phyloP scores from a whole-genome alignment of 2,113 vertebrate genomes.

The Poicephalus meyeri region DNA sequence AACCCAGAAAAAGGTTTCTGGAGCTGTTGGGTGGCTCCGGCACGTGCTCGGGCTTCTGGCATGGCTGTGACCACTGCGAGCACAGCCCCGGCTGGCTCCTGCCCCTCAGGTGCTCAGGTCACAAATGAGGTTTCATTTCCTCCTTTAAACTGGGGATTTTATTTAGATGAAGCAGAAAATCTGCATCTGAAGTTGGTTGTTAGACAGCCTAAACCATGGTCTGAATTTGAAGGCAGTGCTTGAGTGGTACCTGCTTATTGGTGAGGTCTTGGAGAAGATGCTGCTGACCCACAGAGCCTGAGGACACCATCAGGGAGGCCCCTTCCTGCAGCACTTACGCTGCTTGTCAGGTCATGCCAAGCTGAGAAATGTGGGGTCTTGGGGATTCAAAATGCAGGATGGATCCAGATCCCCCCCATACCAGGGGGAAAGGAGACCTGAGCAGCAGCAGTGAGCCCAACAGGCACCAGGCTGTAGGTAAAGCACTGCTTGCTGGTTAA shows the following conservation, averaged over 20 bases:
- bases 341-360: rapidly evolving
- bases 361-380: not conserved
- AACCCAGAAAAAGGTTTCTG: slow-evolving; percentile 56
- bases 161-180: not conserved
- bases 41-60: not conserved
- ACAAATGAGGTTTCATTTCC: rapidly evolving
- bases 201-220: not conserved
- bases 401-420: not conserved
- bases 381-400: not conserved
- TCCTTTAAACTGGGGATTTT: not conserved
- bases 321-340: not conserved
- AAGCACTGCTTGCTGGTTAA: rapidly evolving
- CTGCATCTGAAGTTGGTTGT: not conserved
- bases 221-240: not conserved
- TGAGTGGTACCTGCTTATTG: rapidly evolving
- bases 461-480: not conserved
- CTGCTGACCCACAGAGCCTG: not conserved
- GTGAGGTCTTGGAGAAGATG: not conserved
- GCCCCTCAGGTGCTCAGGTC: rapidly evolving
- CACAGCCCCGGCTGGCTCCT: rapidly evolving
- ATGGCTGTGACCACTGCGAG: rapidly evolving
- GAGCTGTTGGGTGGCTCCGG: not conserved
- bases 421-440: rapidly evolving
- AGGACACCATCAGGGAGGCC: rapidly evolving
- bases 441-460: not conserved